phyloP scores from a whole-genome alignment of 2,888 invertebrate species.

The Rhabditoides inermis region DNA sequence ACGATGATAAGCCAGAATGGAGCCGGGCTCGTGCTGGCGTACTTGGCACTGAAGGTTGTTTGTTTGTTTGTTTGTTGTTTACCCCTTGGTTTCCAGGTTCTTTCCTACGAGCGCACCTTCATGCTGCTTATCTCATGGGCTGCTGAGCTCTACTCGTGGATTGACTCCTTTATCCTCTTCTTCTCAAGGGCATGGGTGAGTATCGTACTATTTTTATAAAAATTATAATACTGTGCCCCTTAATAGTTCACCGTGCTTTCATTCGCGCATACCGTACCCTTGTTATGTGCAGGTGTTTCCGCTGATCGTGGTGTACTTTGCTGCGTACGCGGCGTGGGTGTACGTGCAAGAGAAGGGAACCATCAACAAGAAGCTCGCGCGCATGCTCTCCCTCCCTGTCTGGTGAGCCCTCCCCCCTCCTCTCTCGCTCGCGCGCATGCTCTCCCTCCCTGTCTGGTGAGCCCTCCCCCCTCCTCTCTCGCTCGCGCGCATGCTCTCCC shows the following conservation, averaged over 20 bases:
- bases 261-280: too few species aligned
- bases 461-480: too few species aligned
- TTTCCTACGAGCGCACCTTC: conserved; percentile 45
- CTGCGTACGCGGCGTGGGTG: conserved; percentile 44
- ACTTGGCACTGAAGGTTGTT: conserved; percentile 5
- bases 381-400: conserved; percentile 47
- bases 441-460: too few species aligned
- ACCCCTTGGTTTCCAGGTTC: conserved; percentile 23
- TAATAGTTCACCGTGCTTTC: too few species aligned
- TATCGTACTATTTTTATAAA: not conserved
- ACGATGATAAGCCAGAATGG: conserved; percentile 18
- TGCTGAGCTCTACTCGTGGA: conserved; percentile 30
- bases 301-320: conserved; percentile 34
- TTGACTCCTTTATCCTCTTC: conserved; percentile 37
- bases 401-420: too few species aligned
- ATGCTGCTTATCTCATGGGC: conserved; percentile 35
- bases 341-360: conserved; percentile 39
- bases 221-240: not conserved
- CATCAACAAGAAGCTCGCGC: conserved; percentile 44
- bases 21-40: conserved; percentile 1
- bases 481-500: too few species aligned
- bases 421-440: too few species aligned
- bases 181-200: conserved; percentile 39
- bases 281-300: conserved; percentile 33
- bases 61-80: not conserved